A percentile compares a stretch with the other conserved stretches of the same genome.
Conservation (phyloP, 2,888 invertebrate genomes). For the Pammene aurita region DNA sequence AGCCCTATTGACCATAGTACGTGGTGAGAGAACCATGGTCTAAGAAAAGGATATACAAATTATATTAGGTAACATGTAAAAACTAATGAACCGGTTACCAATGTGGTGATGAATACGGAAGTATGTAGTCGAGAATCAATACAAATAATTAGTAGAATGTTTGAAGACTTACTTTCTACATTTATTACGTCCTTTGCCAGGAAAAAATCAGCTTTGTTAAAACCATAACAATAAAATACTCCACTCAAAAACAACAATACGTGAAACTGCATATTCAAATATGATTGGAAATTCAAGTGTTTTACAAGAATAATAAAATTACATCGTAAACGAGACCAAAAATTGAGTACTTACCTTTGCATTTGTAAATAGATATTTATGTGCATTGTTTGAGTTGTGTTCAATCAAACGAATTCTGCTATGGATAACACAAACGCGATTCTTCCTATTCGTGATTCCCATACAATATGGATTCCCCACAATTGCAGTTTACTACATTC, state of each 20-base stretch:
- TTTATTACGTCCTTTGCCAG: not conserved
- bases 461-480: too few relatives aligned
- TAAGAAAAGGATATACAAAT: too few relatives aligned
- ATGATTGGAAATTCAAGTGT: not conserved
- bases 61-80: too few relatives aligned
- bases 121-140: too few relatives aligned
- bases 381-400: not conserved
- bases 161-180: not conserved
- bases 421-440: too few relatives aligned
- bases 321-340: not conserved
- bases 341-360: not conserved
- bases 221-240: not conserved
- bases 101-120: too few relatives aligned
- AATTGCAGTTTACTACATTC: too few relatives aligned
- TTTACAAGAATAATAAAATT: conserved; percentile 4
- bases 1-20: too few relatives aligned
- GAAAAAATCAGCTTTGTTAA: not conserved
- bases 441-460: too few relatives aligned
- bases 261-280: conserved; percentile 3
- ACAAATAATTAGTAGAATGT: not conserved
- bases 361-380: not conserved
- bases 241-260: conserved; percentile 1
- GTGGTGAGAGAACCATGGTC: too few relatives aligned
- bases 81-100: too few relatives aligned
- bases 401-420: too few relatives aligned